Percentiles rank a stretch among this genome's conserved stretches.
phyloP scores from a whole-genome alignment of 2,888 invertebrate genomes.

The Synanthedon formicaeformis region DNA sequence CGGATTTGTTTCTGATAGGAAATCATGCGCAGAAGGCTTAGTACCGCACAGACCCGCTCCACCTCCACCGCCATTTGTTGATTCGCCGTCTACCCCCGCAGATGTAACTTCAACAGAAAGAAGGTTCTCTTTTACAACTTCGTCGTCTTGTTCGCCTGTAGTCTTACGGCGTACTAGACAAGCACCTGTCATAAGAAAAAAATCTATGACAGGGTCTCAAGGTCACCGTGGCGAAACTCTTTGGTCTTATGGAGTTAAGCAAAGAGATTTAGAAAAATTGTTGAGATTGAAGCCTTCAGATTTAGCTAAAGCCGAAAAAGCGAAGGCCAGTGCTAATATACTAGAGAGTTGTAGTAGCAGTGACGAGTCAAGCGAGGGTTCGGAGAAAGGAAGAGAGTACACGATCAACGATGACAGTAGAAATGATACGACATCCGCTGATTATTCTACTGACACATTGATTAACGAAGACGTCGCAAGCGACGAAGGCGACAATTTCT shows the following conservation, averaged over 20 bases:
- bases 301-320: constrained; percentile 47
- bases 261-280: constrained; percentile 57
- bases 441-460: constrained; percentile 60
- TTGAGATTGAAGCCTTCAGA: constrained; percentile 54
- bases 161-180: constrained; percentile 47
- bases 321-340: constrained; percentile 14
- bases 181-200: constrained; percentile 57
- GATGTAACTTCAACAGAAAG: constrained; percentile 27
- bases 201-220: constrained; percentile 43
- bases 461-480: constrained; percentile 52
- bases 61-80: constrained; percentile 53
- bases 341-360: constrained; percentile 33
- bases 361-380: constrained; percentile 40
- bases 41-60: constrained; percentile 60
- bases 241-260: constrained; percentile 63
- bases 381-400: constrained; percentile 41
- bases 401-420: constrained; percentile 47
- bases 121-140: constrained; percentile 46
- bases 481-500: constrained; percentile 45
- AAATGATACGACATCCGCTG: constrained; percentile 51
- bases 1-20: constrained; percentile 58
- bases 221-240: constrained; percentile 43
- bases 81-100: constrained; percentile 30
- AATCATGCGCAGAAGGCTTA: constrained; percentile 32
- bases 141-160: constrained; percentile 42